Conservation (phyloP, 1,140 invertebrate genomes). For the Lysiphlebus fabarum region DNA sequence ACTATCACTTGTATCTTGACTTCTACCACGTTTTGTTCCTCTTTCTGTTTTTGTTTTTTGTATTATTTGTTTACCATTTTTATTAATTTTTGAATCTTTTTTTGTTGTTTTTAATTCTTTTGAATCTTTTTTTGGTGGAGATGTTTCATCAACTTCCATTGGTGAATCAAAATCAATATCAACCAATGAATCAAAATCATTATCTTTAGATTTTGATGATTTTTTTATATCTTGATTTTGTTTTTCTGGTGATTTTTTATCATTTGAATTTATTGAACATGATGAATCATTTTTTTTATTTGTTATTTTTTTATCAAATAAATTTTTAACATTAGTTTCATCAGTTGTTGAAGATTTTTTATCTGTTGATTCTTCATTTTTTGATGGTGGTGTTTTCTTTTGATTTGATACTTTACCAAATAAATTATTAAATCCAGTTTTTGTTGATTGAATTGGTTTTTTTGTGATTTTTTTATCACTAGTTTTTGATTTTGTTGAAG, state of each 20-base stretch:
- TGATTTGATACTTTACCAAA: constrained; percentile 38
- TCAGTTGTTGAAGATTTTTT: background rate
- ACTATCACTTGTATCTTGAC: constrained; percentile 28
- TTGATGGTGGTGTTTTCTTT: constrained; percentile 18
- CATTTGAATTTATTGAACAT: constrained; percentile 10
- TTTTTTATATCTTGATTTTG: constrained; percentile 8
- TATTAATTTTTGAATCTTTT: constrained; percentile 17
- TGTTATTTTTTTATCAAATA: constrained; percentile 7
- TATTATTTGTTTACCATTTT: background rate
- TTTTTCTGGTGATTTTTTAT: constrained; percentile 7
- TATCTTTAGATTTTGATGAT: background rate
- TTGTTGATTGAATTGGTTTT: constrained; percentile 34
- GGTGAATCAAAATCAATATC: no score
- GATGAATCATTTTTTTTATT: constrained; percentile 7
- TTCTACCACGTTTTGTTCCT: constrained; percentile 38
- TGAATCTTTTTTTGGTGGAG: background rate
- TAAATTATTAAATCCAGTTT: constrained; percentile 40
- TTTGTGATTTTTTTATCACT: constrained; percentile 29
- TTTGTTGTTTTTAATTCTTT: constrained; percentile 21
- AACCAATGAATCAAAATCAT: background rate
- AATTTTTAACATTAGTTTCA: constrained; percentile 12
- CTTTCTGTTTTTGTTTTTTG: constrained; percentile 26
- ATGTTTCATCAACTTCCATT: background rate
- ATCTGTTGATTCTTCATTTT: constrained; percentile 9
- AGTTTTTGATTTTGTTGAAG: constrained; percentile 14